Evolutionary conservation across 2,888 invertebrate genomes (phyloP).

Genomic region (Apodemia hepburni): DNA sequence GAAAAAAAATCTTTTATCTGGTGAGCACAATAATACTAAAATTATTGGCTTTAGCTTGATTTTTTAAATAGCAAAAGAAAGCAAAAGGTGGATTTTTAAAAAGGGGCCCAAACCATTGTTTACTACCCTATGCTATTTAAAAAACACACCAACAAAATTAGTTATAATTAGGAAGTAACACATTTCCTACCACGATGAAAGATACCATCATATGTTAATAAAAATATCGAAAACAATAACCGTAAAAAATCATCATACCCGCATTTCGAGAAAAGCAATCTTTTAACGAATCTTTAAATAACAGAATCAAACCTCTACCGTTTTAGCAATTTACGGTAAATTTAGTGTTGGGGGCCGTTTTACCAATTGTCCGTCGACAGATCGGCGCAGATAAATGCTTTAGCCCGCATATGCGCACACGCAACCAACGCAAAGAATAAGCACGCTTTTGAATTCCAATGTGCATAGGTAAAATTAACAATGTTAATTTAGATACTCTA

Average conservation of each 20-base stretch:
- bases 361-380: conserved; percentile 69
- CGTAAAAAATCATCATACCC: conserved; percentile 59
- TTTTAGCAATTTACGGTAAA: conserved; percentile 74
- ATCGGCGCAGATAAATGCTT: conserved; percentile 57
- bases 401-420: conserved; percentile 73
- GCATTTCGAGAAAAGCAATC: conserved; percentile 71
- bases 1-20: too few relatives aligned
- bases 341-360: conserved; percentile 66
- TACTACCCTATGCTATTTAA: background rate
- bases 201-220: conserved; percentile 36
- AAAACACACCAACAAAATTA: conserved; percentile 12
- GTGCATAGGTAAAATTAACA: background rate
- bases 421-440: conserved; percentile 44
- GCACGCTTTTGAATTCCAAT: background rate
- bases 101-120: too few relatives aligned
- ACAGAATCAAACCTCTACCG: conserved; percentile 56
- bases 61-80: too few relatives aligned
- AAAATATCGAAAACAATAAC: conserved; percentile 43
- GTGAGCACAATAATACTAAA: too few relatives aligned
- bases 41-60: too few relatives aligned
- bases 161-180: conserved; percentile 24
- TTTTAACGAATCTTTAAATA: conserved; percentile 63
- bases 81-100: too few relatives aligned
- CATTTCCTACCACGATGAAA: conserved; percentile 22
- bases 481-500: too few relatives aligned